Percentiles rank a stretch among this genome's conserved stretches.
Evolutionary conservation across 2,797 vertebrate species (phyloP).

Genomic region (Oryzias sinensis): DNA sequence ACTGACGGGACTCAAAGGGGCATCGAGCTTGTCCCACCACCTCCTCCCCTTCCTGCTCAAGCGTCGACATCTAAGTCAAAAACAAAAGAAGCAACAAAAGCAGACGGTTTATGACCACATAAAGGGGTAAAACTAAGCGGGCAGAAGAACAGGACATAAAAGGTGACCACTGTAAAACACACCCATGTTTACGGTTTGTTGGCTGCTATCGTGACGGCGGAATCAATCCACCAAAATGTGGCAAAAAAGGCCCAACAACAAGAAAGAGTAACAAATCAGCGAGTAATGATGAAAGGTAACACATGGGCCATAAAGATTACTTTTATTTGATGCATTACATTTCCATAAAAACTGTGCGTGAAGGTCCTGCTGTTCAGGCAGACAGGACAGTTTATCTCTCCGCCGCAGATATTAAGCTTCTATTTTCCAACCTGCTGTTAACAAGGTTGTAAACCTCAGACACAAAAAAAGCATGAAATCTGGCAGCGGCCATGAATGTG

Average conservation of each 20-base stretch:
- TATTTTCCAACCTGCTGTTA: conserved; percentile 44
- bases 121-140: not conserved
- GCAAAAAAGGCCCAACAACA: not conserved
- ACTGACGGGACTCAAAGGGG: conserved; percentile 91
- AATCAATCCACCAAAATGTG: conserved; percentile 10
- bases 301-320: conserved; percentile 49
- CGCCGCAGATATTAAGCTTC: conserved; percentile 48
- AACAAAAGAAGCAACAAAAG: conserved; percentile 9
- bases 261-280: conserved; percentile 17
- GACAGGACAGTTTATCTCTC: conserved; percentile 42
- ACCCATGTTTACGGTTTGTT: not conserved
- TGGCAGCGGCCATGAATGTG: not conserved
- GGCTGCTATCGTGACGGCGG: not conserved
- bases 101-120: conserved; percentile 5
- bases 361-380: conserved; percentile 19
- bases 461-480: conserved; percentile 25
- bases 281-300: conserved; percentile 22
- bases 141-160: conserved; percentile 12
- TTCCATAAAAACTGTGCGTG: conserved; percentile 32
- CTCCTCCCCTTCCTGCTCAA: conserved; percentile 91
- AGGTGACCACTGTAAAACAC: conserved; percentile 22
- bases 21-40: conserved; percentile 90
- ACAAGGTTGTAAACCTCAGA: conserved; percentile 52
- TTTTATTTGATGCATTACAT: conserved; percentile 35
- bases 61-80: conserved; percentile 79